Evolutionary conservation across 2,888 invertebrate genomes (phyloP), one percentile per base, ranked within the genome.

Genomic region (Gortyna flavago): DNA sequence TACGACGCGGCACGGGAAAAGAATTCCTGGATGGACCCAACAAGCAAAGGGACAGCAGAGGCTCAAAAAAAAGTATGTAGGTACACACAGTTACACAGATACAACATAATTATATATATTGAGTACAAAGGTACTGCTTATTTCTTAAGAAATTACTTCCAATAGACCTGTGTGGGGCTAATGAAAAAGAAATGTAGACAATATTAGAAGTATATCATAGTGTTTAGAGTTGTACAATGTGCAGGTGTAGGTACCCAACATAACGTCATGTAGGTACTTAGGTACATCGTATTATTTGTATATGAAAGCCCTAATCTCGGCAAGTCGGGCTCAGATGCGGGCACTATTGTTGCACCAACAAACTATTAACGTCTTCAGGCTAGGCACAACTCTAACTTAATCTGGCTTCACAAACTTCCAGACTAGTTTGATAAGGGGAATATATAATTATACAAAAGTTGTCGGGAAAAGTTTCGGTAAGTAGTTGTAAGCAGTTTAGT

Each of bases 281-380:
- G 1, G 9, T 48, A 51, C 11, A n/a, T 67, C 32, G 67, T 73
- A 54, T n/a, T 44, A 71, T 67, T 75, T 65, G 71, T 81, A 21
- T 65, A 75, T 66, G 85, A 81, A 85, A 81, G 61, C 67, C 41
- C 59, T 71, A 83, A 83, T 77, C 83, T 83, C 57, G 0, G 13
- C 51, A 67, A 66, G 35, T 59, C 48, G 16, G 35, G 41, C 51
- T 65, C 64, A 73, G 74, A 82, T 85, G 83, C 74, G 72, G 75
- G 77, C 68, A 75, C 75, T 69, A 85, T 86, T 83, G 80, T 85
- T 75, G 69, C 80, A 74, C 32, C 69, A 78, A 81, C 83, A 86
- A 86, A 86, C 86, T 86, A 83, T 83, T 72, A 74, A 77, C 64
- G 54, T 74, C 71, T 72, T 83, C 41, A 68, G 48, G 54, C 61